These are phyloP conservation scores for Cynodonichthys magdalenae DNA, from an alignment of 2,797 vertebrate species.

Conservation along the genomic window DNA sequence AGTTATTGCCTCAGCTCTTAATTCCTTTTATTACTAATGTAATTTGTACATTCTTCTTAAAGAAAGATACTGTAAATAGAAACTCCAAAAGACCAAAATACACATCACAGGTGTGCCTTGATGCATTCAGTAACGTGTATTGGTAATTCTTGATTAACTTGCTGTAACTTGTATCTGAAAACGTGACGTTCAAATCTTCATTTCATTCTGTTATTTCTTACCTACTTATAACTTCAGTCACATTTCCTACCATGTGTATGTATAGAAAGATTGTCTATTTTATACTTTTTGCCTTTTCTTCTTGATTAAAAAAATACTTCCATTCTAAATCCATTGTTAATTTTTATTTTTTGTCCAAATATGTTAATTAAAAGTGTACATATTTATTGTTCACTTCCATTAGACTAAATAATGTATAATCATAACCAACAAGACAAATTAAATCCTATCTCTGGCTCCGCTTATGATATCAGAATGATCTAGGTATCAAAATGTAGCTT, in stretches of 20 bases:
- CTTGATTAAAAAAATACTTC: slow-evolving; percentile 79
- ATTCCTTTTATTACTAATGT: slow-evolving; percentile 67
- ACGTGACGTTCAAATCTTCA: slow-evolving; percentile 65
- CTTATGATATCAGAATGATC: no score
- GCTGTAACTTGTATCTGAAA: slow-evolving; percentile 66
- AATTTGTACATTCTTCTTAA: slow-evolving; percentile 67
- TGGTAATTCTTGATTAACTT: slow-evolving; percentile 74
- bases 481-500: no score
- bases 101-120: slow-evolving; percentile 75
- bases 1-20: slow-evolving; percentile 64
- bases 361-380: background rate
- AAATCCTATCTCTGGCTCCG: no score
- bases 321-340: slow-evolving; percentile 14
- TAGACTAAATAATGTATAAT: no score
- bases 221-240: slow-evolving; percentile 57
- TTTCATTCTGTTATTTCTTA: slow-evolving; percentile 62
- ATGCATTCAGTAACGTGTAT: slow-evolving; percentile 73
- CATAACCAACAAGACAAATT: no score
- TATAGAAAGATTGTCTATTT: slow-evolving; percentile 87
- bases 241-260: slow-evolving; percentile 76
- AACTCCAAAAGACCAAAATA: slow-evolving; percentile 77
- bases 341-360: background rate
- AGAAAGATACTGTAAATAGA: slow-evolving; percentile 76
- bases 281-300: slow-evolving; percentile 78
- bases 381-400: background rate